phyloP scores from a whole-genome alignment of 2,888 invertebrate species.

The Chelonus formosanus region DNA sequence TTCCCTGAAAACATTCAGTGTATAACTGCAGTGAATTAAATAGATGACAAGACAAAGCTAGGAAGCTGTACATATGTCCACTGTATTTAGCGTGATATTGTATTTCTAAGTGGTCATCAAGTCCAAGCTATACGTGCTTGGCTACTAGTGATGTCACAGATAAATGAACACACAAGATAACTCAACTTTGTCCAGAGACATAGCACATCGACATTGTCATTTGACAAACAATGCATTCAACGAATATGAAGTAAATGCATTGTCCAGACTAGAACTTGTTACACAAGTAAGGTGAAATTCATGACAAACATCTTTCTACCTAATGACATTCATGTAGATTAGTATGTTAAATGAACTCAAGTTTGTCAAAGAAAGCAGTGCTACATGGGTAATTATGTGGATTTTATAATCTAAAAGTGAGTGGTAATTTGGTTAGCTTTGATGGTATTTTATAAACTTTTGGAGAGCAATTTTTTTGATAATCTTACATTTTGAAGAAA shows the following conservation, averaged over 20 bases:
- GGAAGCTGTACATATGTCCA: slow-evolving; percentile 23
- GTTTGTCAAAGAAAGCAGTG: slow-evolving; percentile 12
- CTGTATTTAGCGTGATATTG: slow-evolving; percentile 34
- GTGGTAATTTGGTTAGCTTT: neutral
- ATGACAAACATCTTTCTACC: slow-evolving; percentile 3
- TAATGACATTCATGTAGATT: neutral
- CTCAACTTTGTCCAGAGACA: slow-evolving; percentile 10
- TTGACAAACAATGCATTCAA: slow-evolving; percentile 22
- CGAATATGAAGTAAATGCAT: slow-evolving; percentile 1
- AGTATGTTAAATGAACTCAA: slow-evolving; percentile 2
- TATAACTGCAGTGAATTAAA: neutral
- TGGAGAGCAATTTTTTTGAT: too few species aligned
- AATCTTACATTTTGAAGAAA: too few species aligned
- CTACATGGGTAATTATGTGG: slow-evolving; percentile 1
- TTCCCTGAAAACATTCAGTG: slow-evolving; percentile 21
- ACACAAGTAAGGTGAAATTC: neutral
- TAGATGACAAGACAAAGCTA: slow-evolving; percentile 2
- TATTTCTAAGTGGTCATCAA: slow-evolving; percentile 44
- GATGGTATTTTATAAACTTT: too few species aligned
- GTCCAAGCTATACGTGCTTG: slow-evolving; percentile 35
- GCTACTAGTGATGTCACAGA: slow-evolving; percentile 35
- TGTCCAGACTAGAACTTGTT: slow-evolving; percentile 9
- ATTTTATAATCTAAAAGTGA: neutral
- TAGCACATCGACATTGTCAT: slow-evolving; percentile 19
- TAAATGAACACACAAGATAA: slow-evolving; percentile 10